Base-by-base conservation (phyloP, 2,113 vertebrate species). In the Phyllostomus hastatus region DNA sequence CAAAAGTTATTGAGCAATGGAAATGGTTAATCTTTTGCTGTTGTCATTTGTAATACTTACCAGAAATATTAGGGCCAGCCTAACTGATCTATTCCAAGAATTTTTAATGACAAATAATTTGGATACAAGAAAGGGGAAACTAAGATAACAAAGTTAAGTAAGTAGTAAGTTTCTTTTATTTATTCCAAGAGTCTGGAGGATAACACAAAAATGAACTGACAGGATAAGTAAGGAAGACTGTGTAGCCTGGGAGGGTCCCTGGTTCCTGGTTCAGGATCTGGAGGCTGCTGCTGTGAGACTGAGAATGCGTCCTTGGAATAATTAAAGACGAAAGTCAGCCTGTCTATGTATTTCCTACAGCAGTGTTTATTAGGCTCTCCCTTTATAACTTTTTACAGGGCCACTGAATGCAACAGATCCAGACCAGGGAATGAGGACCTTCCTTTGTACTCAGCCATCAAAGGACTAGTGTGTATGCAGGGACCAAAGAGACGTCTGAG, bases 41-140 rank as follows among this genome's bases (percentile, higher is more conserved):
- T 46, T 94, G 43, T 79, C 80, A 83, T 91, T 84, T 33, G 1
- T 84, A 85, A 72, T 90, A 95, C 24, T 76, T 86, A 61, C n/a
- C 26, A 75, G 94, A 86, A 88, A 67, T 92, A 66, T 61, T 85
- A 75, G 46, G 57, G 10, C 31, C 14, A 61, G 35, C 16, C 41
- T 75, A 85, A 86, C 8, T 57, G 48, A 81, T 50, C 80, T 76
- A 22, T 66, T 59, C 26, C 11, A 75, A 64, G 43, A 41, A 48
- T 91, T 81, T 91, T 75, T 54, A 91, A 64, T 67, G 67, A 76
- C 26, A 43, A 73, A 17, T 92, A 88, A 82, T 92, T 89, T 94
- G 73, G 10, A 67, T 81, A 31, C 54, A 19, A 91, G 33, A 59
- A 88, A 94, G 31, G 70, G 9, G 52, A 35, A 91, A 75, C 48